These are phyloP conservation scores for Lepus americanus DNA, from an alignment of 2,113 vertebrate genomes.

Conservation along the genomic window DNA sequence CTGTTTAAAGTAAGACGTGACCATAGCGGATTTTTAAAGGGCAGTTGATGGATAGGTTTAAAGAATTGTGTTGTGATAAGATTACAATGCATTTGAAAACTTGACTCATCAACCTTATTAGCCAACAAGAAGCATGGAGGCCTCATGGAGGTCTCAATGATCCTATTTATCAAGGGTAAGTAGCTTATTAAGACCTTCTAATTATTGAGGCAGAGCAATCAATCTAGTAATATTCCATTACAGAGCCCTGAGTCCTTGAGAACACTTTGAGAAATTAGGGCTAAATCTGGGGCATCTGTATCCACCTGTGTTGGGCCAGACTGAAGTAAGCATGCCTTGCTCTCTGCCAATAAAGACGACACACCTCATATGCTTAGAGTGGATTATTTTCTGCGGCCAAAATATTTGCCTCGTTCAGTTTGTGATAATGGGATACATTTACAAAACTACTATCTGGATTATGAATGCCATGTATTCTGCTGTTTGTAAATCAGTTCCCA, in stretches of 20 bases:
- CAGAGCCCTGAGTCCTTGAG: conserved; percentile 81
- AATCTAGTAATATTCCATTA: conserved; percentile 85
- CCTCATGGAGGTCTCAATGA: conserved; percentile 71
- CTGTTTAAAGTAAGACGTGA: conserved; percentile 15
- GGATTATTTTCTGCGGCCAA: neutral
- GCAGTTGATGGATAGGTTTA: conserved; percentile 81
- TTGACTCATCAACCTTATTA: conserved; percentile 86
- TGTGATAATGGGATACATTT: neutral
- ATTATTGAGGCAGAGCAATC: conserved; percentile 87
- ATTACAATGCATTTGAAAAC: conserved; percentile 83
- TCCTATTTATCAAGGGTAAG: conserved; percentile 87
- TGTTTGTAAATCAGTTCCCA: neutral
- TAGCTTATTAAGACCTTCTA: conserved; percentile 86
- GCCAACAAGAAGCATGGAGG: conserved; percentile 60
- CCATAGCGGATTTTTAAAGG: conserved; percentile 36
- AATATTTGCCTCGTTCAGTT: neutral
- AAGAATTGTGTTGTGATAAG: conserved; percentile 77
- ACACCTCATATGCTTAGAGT: neutral
- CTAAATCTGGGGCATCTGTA: conserved; percentile 49
- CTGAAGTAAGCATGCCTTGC: conserved; percentile 16
- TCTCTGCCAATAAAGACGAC: neutral
- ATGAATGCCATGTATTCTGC: neutral
- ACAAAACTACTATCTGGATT: neutral
- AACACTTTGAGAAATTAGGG: conserved; percentile 82
- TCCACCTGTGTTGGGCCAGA: conserved; percentile 17